Conservation (phyloP, 1,140 invertebrate species). For the Rhopalosiphum padi region DNA sequence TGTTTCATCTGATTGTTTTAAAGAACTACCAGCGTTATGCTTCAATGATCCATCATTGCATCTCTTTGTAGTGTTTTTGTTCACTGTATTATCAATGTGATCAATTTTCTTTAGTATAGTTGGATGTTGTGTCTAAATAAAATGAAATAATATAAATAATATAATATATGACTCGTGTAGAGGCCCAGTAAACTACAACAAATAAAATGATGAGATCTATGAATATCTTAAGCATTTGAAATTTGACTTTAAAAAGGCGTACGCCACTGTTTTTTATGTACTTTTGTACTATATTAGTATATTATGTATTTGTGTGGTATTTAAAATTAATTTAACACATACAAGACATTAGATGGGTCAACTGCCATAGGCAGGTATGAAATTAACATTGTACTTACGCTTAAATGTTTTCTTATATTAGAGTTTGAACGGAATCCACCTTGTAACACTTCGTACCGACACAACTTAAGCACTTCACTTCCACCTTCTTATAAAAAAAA, state of each 20-base stretch:
- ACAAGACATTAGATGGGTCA: background rate
- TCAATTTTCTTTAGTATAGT: background rate
- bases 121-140: conserved; percentile 11
- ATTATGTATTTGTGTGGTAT: no score
- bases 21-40: background rate
- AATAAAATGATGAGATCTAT: no score
- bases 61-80: background rate
- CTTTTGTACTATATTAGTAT: background rate
- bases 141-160: background rate
- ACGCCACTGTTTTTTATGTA: background rate
- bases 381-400: background rate
- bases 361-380: background rate
- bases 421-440: conserved; percentile 3
- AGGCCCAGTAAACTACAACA: no score
- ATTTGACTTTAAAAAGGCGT: background rate
- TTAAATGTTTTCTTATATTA: conserved; percentile 3
- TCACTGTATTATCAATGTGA: background rate
- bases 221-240: no score
- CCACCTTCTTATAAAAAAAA: conserved; percentile 5
- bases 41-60: background rate
- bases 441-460: background rate
- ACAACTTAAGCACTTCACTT: conserved; percentile 23
- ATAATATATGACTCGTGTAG: background rate
- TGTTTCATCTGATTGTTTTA: background rate
- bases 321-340: background rate